These are phyloP conservation scores for Eptatretus atami DNA, from an alignment of 2,797 vertebrate genomes.

Conservation along the genomic window DNA sequence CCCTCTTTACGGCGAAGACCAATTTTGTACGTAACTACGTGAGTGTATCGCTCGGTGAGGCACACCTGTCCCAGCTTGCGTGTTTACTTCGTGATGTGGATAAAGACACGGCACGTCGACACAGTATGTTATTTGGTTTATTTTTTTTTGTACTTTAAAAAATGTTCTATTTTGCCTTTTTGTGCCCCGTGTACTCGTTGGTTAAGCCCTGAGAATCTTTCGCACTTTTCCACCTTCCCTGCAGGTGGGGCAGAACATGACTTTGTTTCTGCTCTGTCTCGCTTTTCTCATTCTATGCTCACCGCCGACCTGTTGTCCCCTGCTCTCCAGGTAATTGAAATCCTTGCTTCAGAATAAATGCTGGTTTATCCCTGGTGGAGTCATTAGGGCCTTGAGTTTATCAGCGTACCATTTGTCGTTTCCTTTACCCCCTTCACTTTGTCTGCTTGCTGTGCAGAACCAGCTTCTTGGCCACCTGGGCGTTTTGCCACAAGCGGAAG, in stretches of 20 bases:
- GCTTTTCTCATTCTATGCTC: slow-evolving; percentile 85
- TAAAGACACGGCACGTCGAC: slow-evolving; percentile 22
- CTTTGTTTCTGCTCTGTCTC: slow-evolving; percentile 70
- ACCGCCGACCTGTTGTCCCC: slow-evolving; percentile 88
- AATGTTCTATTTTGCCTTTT: too few relatives aligned
- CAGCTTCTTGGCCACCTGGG: slow-evolving; percentile 77
- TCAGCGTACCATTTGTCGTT: background rate
- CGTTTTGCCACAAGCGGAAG: slow-evolving; percentile 66
- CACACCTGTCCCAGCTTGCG: slow-evolving; percentile 80
- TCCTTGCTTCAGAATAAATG: background rate
- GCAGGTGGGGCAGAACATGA: slow-evolving; percentile 70
- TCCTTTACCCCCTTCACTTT: slow-evolving; percentile 7
- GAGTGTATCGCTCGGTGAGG: slow-evolving; percentile 71
- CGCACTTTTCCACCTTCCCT: slow-evolving; percentile 4
- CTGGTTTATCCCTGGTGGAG: too few relatives aligned
- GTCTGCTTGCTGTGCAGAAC: slow-evolving; percentile 20
- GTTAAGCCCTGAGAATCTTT: too few relatives aligned
- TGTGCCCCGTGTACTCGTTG: too few relatives aligned
- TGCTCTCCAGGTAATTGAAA: slow-evolving; percentile 37
- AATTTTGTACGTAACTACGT: slow-evolving; percentile 95
- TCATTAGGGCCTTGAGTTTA: too few relatives aligned
- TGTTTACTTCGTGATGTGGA: slow-evolving; percentile 97
- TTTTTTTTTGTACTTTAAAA: too few relatives aligned
- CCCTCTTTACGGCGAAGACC: slow-evolving; percentile 85
- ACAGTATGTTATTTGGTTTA: too few relatives aligned